Evolutionary conservation across 1,140 invertebrate species (phyloP), one percentile per base, ranked within the genome.

Genomic region (Onthophagus taurus): DNA sequence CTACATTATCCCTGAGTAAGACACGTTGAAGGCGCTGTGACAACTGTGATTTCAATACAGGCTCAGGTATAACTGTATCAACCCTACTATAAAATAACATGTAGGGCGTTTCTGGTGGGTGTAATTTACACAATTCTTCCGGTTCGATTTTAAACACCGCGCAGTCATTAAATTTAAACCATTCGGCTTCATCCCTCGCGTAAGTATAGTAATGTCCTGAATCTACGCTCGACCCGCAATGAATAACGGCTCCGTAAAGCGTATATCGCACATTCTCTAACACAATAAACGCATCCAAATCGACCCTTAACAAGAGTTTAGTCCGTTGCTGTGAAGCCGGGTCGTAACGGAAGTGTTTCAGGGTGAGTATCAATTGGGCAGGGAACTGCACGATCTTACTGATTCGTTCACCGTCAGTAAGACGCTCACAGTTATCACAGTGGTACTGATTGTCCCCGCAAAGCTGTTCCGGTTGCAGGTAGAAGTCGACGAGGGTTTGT

Each of bases 191-290:
- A 56, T 84, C 79, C 19, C 80, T 74, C 0, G 83, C 85, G 51
- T 85, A 80, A 0, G 85, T 87, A 55, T 88, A 89, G 59, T 92
- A 91, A 60, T 92, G 88, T 0, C 88, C 88, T 4, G 82, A 82
- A 56, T 90, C 84, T 49, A 87, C 77, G 29, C 78, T 85, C 9
- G 76, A 77, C 2, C 89, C 87, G 1, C 80, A 81, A 60, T 92
- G 88, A 0, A 92, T 79, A 0, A 92, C 83, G 0, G 85, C 83
- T 0, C 83, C 83, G 56, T 86, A 88, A 0, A 91, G 59, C 7
- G 73, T 70, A 59, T 89, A 90, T 4, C 66, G 64, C 13, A 72
- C 67, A 5, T 64, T 52, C 30, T 70, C 64, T 48, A 75, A 61
- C 29, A 69, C 59, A 30, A 81, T 69, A 1, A 57, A 72, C 31